phyloP scores from a whole-genome alignment of 2,888 invertebrate genomes.

The Tipula helvola region DNA sequence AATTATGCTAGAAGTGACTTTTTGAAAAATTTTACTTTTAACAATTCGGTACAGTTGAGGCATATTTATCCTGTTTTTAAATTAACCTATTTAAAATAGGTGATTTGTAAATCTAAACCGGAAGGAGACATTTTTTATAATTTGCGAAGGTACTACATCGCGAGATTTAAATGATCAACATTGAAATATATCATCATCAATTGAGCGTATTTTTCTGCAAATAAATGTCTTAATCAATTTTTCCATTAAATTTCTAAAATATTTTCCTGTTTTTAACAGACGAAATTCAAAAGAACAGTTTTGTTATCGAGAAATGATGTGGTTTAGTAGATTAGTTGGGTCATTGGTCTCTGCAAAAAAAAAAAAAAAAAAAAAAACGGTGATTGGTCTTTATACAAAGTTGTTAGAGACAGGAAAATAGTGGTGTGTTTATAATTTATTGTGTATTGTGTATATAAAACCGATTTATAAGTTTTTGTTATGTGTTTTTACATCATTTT shows the following conservation, averaged over 20 bases:
- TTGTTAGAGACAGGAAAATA: background rate
- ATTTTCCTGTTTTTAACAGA: background rate
- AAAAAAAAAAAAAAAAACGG: background rate
- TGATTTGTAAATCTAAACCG: too few relatives aligned
- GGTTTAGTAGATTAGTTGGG: background rate
- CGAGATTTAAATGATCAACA: too few relatives aligned
- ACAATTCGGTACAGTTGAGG: too few relatives aligned
- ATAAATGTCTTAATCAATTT: background rate
- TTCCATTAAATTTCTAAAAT: background rate
- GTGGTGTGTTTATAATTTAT: background rate
- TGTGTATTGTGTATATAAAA: background rate
- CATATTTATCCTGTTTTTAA: too few relatives aligned
- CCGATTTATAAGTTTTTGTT: background rate
- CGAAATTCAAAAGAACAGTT: background rate
- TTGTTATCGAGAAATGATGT: background rate
- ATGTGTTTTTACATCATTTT: background rate
- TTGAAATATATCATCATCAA: background rate
- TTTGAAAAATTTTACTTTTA: too few relatives aligned
- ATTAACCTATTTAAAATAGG: too few relatives aligned
- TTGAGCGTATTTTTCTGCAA: background rate
- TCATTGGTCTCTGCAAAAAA: background rate
- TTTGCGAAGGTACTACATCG: too few relatives aligned
- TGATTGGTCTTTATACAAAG: background rate
- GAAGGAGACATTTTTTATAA: too few relatives aligned
- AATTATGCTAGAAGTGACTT: too few relatives aligned